phyloP scores from a whole-genome alignment of 92 coral and sea anemone genomes.

The Porites cylindrica region DNA sequence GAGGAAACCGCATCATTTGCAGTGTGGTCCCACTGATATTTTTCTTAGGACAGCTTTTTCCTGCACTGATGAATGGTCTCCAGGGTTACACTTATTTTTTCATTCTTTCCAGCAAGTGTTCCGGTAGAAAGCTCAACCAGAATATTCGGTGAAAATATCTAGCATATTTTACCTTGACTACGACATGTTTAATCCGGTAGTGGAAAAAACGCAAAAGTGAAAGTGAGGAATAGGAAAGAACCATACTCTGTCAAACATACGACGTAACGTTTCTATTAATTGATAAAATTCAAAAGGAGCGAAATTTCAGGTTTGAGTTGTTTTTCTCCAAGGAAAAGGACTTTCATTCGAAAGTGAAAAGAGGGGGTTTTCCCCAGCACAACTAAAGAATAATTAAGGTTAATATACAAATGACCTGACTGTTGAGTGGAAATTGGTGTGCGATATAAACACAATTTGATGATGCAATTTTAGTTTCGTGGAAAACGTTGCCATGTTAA shows the following conservation, averaged over 20 bases:
- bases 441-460: not conserved
- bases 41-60: not conserved
- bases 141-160: not conserved
- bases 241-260: conserved; percentile 22
- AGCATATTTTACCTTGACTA: not conserved
- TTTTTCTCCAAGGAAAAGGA: not conserved
- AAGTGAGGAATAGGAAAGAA: not conserved
- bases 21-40: not conserved
- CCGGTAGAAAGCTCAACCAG: conserved; percentile 16
- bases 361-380: not conserved
- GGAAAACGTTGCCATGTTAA: not conserved
- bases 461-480: not conserved
- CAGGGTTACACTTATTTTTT: not conserved
- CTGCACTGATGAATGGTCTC: not conserved
- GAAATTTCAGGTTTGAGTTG: conserved; percentile 10
- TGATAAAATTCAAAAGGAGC: not conserved
- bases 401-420: not conserved
- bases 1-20: too few relatives aligned
- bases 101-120: too few relatives aligned
- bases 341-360: not conserved
- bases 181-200: not conserved
- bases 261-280: conserved; percentile 1
- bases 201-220: not conserved
- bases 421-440: not conserved
- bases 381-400: not conserved